Conservation (phyloP, 2,113 vertebrate genomes). For the Helogale parvula region DNA sequence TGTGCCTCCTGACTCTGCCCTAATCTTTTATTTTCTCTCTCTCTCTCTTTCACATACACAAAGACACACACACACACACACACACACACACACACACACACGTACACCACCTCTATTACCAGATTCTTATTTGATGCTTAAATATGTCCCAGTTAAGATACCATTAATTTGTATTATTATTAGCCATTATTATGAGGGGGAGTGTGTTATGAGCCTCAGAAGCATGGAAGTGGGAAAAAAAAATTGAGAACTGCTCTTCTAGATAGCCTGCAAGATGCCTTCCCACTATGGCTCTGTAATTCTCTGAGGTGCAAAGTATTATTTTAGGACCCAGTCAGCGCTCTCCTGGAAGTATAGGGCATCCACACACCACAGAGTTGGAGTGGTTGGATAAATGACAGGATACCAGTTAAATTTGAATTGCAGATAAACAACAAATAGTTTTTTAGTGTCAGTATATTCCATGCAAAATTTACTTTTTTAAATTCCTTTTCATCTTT, state of each 20-base stretch:
- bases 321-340: not conserved
- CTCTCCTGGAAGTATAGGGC: not conserved
- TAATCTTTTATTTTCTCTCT: not conserved
- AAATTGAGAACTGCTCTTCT: not conserved
- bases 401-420: not conserved
- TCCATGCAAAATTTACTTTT: not conserved
- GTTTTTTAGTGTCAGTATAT: not conserved
- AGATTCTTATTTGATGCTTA: not conserved
- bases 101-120: rapidly evolving
- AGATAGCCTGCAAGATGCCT: not conserved
- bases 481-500: too few relatives aligned
- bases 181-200: not conserved
- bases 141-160: not conserved
- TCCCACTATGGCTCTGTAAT: not conserved
- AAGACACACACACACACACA: too few relatives aligned
- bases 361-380: not conserved
- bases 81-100: not conserved
- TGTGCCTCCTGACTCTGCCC: not conserved
- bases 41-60: too few relatives aligned
- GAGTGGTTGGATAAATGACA: not conserved
- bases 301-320: not conserved
- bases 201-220: not conserved
- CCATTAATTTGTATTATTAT: not conserved
- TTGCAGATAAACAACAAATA: not conserved
- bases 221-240: not conserved